Evolutionary conservation across 2,113 vertebrate genomes (phyloP).

Genomic region (Cochlearius cochlearius): DNA sequence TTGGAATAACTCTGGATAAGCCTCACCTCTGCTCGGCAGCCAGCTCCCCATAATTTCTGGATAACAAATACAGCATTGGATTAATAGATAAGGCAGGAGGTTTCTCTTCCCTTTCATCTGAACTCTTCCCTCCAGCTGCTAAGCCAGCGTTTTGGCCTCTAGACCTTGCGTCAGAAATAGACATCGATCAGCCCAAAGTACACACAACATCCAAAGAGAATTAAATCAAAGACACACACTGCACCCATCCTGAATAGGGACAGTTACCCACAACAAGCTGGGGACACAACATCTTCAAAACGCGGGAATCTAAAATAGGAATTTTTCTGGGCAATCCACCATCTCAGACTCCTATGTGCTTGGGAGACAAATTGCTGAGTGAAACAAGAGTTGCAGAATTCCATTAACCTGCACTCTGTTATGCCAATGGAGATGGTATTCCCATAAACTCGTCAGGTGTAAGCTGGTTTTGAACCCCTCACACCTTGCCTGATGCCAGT

Average conservation of each 20-base stretch:
- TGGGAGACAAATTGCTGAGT: not conserved
- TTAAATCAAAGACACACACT: not conserved
- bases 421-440: not conserved
- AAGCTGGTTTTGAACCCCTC: not conserved
- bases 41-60: constrained; percentile 35
- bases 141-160: not conserved
- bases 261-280: not conserved
- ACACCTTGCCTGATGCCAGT: not conserved
- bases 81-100: constrained; percentile 32
- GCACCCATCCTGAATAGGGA: not conserved
- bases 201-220: not conserved
- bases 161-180: not conserved
- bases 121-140: not conserved
- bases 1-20: constrained; percentile 42
- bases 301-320: not conserved
- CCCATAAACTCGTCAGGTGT: not conserved
- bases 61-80: constrained; percentile 1
- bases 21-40: constrained; percentile 33
- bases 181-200: not conserved
- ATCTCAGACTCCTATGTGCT: fast-evolving
- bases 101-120: not conserved
- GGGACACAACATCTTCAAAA: not conserved
- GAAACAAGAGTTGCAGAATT: not conserved
- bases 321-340: not conserved
- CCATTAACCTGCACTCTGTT: not conserved